phyloP scores from a whole-genome alignment of 64 coral and sea anemone species.

The Stichodactyla mertensii region DNA sequence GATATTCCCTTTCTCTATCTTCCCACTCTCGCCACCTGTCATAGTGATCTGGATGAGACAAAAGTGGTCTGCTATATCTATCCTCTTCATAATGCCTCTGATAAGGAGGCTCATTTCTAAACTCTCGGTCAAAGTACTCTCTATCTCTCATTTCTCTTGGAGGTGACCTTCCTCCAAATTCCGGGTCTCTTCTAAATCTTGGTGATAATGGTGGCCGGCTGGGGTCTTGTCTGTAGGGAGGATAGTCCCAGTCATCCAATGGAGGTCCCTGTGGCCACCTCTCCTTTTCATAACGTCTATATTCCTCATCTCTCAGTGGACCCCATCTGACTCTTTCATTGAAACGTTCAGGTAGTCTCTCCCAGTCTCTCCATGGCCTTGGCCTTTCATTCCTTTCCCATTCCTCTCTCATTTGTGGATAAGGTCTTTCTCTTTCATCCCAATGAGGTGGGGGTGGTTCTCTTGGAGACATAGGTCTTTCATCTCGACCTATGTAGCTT shows the following conservation, averaged over 20 bases:
- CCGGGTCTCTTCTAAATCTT: conserved; percentile 8
- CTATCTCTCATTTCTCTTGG: background rate
- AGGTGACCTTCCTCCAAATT: conserved; percentile 4
- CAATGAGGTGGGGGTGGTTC: conserved; percentile 4
- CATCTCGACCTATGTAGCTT: background rate
- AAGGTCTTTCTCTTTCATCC: conserved; percentile 16
- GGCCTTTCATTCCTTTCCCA: conserved; percentile 26
- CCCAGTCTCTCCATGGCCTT: conserved; percentile 17
- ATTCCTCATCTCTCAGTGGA: background rate
- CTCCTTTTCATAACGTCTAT: conserved; percentile 21
- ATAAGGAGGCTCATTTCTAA: conserved; percentile 36
- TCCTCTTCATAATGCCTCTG: conserved; percentile 48
- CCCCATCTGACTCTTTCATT: conserved; percentile 13
- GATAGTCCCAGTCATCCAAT: conserved; percentile 35
- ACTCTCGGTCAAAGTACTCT: conserved; percentile 14
- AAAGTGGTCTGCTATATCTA: conserved; percentile 47
- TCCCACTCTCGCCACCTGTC: conserved; percentile 38
- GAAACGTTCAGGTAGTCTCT: background rate
- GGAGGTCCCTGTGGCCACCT: conserved; percentile 21
- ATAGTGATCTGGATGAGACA: conserved; percentile 46
- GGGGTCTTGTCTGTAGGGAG: background rate
- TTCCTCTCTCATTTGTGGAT: background rate
- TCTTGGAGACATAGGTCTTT: background rate
- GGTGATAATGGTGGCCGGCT: conserved; percentile 23
- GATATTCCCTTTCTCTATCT: conserved; percentile 26